These are phyloP conservation scores for Phyllostomus discolor DNA, from an alignment of 2,113 vertebrate species.

Conservation along the genomic window DNA sequence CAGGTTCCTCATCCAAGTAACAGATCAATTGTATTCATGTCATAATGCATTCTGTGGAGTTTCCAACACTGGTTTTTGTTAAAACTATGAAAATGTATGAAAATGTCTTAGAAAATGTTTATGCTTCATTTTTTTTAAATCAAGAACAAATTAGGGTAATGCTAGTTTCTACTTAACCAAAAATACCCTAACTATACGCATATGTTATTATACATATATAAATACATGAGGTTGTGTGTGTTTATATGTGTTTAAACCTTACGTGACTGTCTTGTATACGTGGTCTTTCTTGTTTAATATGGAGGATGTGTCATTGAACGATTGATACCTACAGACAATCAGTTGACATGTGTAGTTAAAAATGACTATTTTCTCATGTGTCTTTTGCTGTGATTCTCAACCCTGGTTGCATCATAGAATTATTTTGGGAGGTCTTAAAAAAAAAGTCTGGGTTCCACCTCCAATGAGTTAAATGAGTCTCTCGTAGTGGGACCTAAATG, in stretches of 20 bases:
- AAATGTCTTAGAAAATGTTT: conserved; percentile 37
- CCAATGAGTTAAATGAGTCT: not conserved
- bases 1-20: not conserved
- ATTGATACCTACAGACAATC: conserved; percentile 29
- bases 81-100: not conserved
- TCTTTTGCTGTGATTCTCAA: conserved; percentile 51
- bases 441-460: not conserved
- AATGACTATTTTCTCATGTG: conserved; percentile 27
- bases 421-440: conserved; percentile 5
- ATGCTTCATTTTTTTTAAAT: not conserved
- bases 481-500: not conserved
- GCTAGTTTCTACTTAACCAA: conserved; percentile 61
- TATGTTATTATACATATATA: conserved; percentile 55
- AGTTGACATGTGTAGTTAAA: not conserved
- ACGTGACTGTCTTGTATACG: not conserved
- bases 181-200: conserved; percentile 37
- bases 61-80: conserved; percentile 47
- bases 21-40: not conserved
- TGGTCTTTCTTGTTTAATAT: conserved; percentile 24
- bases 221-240: conserved; percentile 67
- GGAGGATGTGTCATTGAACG: not conserved
- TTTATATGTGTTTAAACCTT: conserved; percentile 72
- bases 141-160: conserved; percentile 24
- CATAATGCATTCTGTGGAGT: conserved; percentile 16
- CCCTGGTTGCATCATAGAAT: not conserved